These are phyloP conservation scores for Zoanthus sansibaricus DNA, from an alignment of 92 coral and sea anemone species.

Conservation along the genomic window DNA sequence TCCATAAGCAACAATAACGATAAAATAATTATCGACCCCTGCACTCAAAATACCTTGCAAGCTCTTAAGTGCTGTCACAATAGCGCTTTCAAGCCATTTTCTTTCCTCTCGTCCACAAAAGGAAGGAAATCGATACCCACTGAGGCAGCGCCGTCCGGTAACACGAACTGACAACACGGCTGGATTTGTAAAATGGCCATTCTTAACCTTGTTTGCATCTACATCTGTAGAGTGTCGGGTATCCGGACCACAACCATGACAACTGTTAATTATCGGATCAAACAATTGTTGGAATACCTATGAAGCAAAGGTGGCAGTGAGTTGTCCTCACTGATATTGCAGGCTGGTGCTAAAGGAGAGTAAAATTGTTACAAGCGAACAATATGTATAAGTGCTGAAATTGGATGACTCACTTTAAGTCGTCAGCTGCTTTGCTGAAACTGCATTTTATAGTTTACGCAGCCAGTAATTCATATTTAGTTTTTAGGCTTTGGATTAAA, in stretches of 20 bases:
- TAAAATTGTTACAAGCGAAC: too few relatives aligned
- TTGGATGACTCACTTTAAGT: too few relatives aligned
- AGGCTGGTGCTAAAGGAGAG: background rate
- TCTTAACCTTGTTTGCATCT: slow-evolving; percentile 53
- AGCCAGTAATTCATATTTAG: too few relatives aligned
- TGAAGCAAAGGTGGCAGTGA: background rate
- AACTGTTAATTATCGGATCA: slow-evolving; percentile 72
- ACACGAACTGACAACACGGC: slow-evolving; percentile 62
- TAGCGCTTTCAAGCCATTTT: slow-evolving; percentile 65
- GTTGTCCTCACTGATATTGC: background rate
- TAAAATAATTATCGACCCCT: background rate
- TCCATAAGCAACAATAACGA: too few relatives aligned
- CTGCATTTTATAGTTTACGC: too few relatives aligned
- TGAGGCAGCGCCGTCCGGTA: slow-evolving; percentile 72
- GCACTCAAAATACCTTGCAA: slow-evolving; percentile 65
- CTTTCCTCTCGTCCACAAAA: slow-evolving; percentile 69
- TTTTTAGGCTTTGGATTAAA: too few relatives aligned
- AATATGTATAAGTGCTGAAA: too few relatives aligned
- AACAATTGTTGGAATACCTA: slow-evolving; percentile 72
- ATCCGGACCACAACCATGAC: slow-evolving; percentile 53
- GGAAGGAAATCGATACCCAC: slow-evolving; percentile 75
- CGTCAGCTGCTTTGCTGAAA: too few relatives aligned
- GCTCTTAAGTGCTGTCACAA: slow-evolving; percentile 63
- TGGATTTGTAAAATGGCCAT: slow-evolving; percentile 55
- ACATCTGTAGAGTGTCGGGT: slow-evolving; percentile 64